Evolutionary conservation across 2,888 invertebrate species (phyloP), one percentile per base, ranked within the genome.

Genomic region (Glyphotaelius pellucidus): DNA sequence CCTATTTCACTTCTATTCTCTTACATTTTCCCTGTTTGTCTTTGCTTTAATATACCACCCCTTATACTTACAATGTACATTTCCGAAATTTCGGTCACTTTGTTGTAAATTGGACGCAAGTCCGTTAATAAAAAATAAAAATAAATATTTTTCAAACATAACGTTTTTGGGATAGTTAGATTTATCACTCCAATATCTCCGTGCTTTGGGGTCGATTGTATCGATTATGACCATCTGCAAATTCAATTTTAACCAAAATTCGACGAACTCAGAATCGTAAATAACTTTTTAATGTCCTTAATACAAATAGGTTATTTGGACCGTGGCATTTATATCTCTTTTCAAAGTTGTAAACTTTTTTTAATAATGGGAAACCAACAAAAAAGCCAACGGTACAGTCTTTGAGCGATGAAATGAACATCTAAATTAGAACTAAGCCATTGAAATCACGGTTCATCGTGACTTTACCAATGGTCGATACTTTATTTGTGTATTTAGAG

Each of bases 401-500:
- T 67, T 67, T 67, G 25, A 67, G 67, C 67, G 67, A 67, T 25
- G n/a, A 67, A 67, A 67, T 67, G 67, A 67, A 67, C 67, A 25
- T 67, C 67, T 67, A 67, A 67, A 67, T 67, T 42, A 38, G 42
- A 86, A 47, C 38, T 47, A 42, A 86, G 42, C 47, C 47, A 42
- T 42, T 42, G 85, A 90, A 42, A 80, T 92, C 92, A 92, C 90
- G 91, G 38, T 83, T 87, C 81, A 67, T 90, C 92, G 92, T 92
- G 92, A 92, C 92, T 92, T 52, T 32, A 79, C 80, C 88, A 79
- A 31, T 30, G 32, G 80, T 80, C 79, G 79, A 80, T 80, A 89
- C 89, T 35, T 31, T 79, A 79, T 79, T 89, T 79, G n/a, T 67
- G 19, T 67, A 67, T 67, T 35, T 89, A 32, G 11, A 67, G 80